phyloP scores from a whole-genome alignment of 2,113 vertebrate species.

The Lontra canadensis region DNA sequence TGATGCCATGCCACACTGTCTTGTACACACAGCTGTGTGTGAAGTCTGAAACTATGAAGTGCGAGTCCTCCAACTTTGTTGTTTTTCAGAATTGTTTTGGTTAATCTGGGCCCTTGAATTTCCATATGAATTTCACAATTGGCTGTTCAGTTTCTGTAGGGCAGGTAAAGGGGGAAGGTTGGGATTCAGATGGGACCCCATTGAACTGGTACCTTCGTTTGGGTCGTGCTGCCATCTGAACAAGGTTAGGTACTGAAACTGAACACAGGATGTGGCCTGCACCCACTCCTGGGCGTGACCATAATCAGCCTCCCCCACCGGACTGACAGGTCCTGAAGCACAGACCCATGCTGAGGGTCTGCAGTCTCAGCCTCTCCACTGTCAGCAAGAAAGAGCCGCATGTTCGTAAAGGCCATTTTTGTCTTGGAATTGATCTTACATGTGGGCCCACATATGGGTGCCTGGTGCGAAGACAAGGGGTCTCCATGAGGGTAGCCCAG shows the following conservation, averaged over 20 bases:
- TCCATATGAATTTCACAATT: neutral
- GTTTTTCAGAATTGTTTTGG: neutral
- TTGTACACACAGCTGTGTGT: conserved; percentile 56
- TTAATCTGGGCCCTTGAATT: neutral
- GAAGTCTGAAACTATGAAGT: neutral
- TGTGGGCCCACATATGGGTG: neutral
- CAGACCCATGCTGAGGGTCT: neutral
- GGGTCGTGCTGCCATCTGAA: neutral
- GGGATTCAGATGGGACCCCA: neutral
- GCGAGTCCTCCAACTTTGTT: neutral
- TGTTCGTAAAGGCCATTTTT: neutral
- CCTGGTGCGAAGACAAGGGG: neutral
- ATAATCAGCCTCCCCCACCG: neutral
- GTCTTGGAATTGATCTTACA: neutral
- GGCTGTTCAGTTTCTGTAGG: neutral
- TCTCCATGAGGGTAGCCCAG: neutral
- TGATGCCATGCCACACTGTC: neutral
- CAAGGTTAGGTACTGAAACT: neutral
- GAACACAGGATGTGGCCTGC: neutral
- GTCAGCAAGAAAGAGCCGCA: neutral
- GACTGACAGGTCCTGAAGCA: neutral
- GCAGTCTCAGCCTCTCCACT: neutral
- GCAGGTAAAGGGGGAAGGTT: neutral
- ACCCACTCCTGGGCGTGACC: neutral
- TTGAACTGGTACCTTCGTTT: neutral